phyloP scores from a whole-genome alignment of 2,797 vertebrate genomes.

The Dromococcyx pavoninus region DNA sequence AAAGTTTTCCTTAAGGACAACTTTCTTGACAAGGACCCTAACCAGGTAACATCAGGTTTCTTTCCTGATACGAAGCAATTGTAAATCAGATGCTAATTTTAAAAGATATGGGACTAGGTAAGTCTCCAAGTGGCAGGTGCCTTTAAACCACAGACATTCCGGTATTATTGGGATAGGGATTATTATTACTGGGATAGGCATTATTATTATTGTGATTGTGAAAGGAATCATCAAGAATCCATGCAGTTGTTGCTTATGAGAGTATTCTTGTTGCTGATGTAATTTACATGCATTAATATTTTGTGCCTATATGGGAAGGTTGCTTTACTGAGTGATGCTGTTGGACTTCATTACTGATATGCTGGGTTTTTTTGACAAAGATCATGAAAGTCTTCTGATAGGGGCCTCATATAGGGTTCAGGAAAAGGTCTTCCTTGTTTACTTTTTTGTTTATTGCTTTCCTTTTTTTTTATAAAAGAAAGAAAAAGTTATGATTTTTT shows the following conservation, averaged over 20 bases:
- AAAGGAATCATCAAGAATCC: neutral
- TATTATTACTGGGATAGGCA: neutral
- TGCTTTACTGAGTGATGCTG: neutral
- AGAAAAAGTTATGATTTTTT: neutral
- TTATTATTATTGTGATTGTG: neutral
- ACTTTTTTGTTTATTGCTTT: neutral
- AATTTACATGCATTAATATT: neutral
- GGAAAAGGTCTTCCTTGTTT: neutral
- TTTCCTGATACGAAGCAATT: neutral
- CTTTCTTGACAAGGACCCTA: neutral
- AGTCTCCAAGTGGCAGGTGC: neutral
- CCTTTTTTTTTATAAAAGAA: neutral
- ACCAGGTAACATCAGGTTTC: neutral
- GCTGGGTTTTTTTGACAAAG: neutral
- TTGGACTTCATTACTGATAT: neutral
- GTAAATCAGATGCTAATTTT: neutral
- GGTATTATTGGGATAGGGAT: neutral
- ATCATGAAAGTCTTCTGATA: neutral
- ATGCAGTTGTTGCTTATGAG: neutral
- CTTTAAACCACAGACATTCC: neutral
- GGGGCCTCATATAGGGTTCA: neutral
- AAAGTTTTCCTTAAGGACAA: neutral
- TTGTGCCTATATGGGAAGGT: neutral
- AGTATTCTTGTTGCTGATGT: neutral
- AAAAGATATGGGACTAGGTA: neutral